Evolutionary conservation across 1,140 invertebrate species (phyloP).

Genomic region (Papilio aristodemus): DNA sequence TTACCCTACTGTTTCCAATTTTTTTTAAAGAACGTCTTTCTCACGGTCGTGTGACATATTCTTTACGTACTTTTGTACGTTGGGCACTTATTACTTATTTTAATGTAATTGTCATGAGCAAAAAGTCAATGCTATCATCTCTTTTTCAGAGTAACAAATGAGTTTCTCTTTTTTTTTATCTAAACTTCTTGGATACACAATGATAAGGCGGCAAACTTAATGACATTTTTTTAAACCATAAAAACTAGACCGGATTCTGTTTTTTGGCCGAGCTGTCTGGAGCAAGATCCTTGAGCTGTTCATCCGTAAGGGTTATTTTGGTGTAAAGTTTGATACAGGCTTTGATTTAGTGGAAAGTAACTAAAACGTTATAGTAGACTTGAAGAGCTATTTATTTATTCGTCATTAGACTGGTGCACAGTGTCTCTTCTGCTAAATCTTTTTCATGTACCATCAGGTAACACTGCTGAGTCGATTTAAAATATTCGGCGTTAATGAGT

Average conservation of each 20-base stretch:
- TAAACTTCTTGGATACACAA: not conserved
- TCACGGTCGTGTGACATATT: not conserved
- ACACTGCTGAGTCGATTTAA: not conserved
- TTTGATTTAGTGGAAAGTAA: too few relatives aligned
- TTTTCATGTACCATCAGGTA: not conserved
- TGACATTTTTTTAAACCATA: conserved; percentile 1
- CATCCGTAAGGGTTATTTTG: too few relatives aligned
- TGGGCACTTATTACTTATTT: too few relatives aligned
- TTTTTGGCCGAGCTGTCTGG: not conserved
- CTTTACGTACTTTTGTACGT: not conserved
- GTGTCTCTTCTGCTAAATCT: conserved; percentile 2
- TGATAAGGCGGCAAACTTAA: not conserved
- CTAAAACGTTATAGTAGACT: not conserved
- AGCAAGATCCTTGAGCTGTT: not conserved
- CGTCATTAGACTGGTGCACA: not conserved
- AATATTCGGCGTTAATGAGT: conserved; percentile 10
- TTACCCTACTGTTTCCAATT: conserved; percentile 18
- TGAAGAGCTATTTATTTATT: not conserved
- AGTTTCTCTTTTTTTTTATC: not conserved
- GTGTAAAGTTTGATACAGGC: too few relatives aligned
- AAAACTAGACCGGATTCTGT: not conserved
- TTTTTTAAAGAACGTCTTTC: not conserved
- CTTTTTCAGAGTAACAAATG: not conserved
- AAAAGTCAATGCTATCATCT: not conserved
- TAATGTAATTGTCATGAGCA: too few relatives aligned